These are phyloP conservation scores for Hanleya hanleyi DNA, from an alignment of 2,888 invertebrate genomes.

Conservation along the genomic window DNA sequence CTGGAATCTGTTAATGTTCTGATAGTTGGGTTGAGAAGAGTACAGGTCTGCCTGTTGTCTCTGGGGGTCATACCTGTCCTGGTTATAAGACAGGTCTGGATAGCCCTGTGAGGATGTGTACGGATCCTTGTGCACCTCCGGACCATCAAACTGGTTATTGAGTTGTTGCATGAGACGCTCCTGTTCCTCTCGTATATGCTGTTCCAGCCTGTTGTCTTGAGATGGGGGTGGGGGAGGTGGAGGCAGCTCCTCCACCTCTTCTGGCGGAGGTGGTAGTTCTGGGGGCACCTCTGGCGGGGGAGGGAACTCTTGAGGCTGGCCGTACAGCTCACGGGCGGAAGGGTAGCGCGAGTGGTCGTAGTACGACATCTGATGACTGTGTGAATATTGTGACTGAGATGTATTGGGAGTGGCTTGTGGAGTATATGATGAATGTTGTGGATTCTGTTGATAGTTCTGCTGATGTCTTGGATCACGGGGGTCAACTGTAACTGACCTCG, in stretches of 20 bases:
- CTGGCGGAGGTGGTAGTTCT: conserved; percentile 71
- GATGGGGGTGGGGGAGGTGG: conserved; percentile 74
- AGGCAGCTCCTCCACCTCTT: conserved; percentile 60
- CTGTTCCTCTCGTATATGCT: neutral
- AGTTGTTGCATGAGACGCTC: conserved; percentile 45
- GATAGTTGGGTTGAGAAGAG: conserved; percentile 36
- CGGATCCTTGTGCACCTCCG: neutral
- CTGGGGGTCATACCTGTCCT: neutral
- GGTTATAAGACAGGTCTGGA: conserved; percentile 8
- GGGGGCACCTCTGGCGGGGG: conserved; percentile 79
- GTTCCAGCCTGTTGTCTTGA: neutral
- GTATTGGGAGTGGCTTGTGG: neutral
- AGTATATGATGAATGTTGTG: neutral
- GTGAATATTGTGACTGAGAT: neutral
- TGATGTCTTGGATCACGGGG: conserved; percentile 17
- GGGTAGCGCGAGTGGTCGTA: conserved; percentile 32
- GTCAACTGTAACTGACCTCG: conserved; percentile 23
- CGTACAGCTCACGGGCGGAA: conserved; percentile 36
- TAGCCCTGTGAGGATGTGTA: neutral
- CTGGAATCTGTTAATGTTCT: conserved; percentile 37
- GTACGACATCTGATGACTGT: conserved; percentile 16
- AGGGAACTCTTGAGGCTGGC: conserved; percentile 29
- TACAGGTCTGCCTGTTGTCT: conserved; percentile 15
- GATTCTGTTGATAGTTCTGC: neutral
- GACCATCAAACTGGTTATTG: neutral